phyloP scores from a whole-genome alignment of 2,888 invertebrate species.

The Drosophila trichaetosa region DNA sequence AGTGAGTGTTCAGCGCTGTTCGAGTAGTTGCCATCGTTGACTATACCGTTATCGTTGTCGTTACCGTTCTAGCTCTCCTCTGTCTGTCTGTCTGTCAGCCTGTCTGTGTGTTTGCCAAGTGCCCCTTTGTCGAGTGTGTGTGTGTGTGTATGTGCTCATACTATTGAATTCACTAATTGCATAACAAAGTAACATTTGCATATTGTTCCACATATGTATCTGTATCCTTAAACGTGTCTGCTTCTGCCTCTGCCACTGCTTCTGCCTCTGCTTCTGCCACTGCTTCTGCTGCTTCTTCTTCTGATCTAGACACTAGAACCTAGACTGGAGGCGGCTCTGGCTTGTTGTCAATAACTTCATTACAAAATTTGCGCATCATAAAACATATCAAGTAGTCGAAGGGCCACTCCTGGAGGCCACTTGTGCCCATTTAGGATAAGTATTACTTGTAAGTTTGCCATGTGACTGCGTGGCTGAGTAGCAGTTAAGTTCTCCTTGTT shows the following conservation, averaged over 20 bases:
- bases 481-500: constrained; percentile 54
- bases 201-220: constrained; percentile 70
- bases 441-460: constrained; percentile 79
- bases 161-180: constrained; percentile 82
- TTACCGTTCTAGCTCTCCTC: constrained; percentile 26
- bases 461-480: constrained; percentile 73
- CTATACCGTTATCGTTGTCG: constrained; percentile 35
- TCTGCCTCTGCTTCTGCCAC: not conserved
- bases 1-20: constrained; percentile 58
- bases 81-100: constrained; percentile 63
- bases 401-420: constrained; percentile 41
- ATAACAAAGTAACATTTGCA: constrained; percentile 82
- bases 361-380: constrained; percentile 74
- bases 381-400: constrained; percentile 49
- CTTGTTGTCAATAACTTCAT: constrained; percentile 72
- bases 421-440: constrained; percentile 78
- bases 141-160: constrained; percentile 56
- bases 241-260: constrained; percentile 10
- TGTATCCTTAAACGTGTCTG: constrained; percentile 59
- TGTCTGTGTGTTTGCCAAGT: constrained; percentile 54
- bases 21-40: constrained; percentile 55
- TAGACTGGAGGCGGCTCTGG: constrained; percentile 6
- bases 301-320: constrained; percentile 12
- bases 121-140: constrained; percentile 50
- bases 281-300: constrained; percentile 7